Base-by-base conservation (phyloP, 2,888 invertebrate species). In the Standfussiana lucernea region DNA sequence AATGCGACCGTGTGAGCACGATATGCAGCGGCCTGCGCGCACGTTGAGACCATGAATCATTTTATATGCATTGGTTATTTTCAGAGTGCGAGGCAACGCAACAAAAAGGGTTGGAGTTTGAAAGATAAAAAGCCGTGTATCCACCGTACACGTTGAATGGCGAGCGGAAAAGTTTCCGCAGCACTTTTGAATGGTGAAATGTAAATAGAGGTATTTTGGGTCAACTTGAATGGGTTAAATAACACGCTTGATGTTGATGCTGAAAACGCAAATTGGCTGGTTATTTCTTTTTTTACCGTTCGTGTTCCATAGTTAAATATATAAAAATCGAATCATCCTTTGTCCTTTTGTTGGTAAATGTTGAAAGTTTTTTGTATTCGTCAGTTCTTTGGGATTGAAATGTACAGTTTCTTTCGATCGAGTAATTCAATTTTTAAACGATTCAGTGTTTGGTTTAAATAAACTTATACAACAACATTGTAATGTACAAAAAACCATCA, bases 31-130 rank as follows among this genome's bases (percentile, higher is more conserved):
- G 86, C 84, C 82, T 82, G 90, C 88, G 62, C 79, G 76, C 79
- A 92, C 91, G 91, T 77, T 89, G 91, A 92, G 91, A 92, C 85
- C 92, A 93, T 94, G 93, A 93, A 95, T 94, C 93, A 95, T 94
- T 94, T 93, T 93, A 90, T 94, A 95, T 94, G 94, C 94, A 94
- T 94, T 94, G 93, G 93, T 91, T 93, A 93, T 93, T 92, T 92
- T 88, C 87, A 86, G 89, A 89, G 87, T 86, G 89, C 88, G 84
- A 82, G 86, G 85, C 78, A 86, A 83, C 81, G 80, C 83, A 90
- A 90, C 89, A 91, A 90, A 90, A 91, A 88, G 78, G 85, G 76
- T 88, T 75, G 76, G 82, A 79, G 82, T 86, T 77, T 84, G 81
- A 77, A 86, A 90, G 91, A 91, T 92, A 91, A 91, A 92, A 92